A percentile compares a stretch with the other conserved stretches of the same genome.
Conservation (phyloP, 1,140 invertebrate species). For the roundworm (Caenorhabditis elegans) region WBcel235 BX284605.5:12703001-12703500, state of each 20-base stretch:
- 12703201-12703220: no score
- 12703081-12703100: no score
- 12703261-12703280: background rate
- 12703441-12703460: background rate
- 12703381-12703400: background rate
- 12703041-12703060: no score
- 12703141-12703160: no score
- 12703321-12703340: background rate
- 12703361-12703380: constrained; percentile 2
- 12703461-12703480: constrained; percentile 13
- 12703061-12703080: no score
- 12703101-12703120: no score
- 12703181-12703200: no score
- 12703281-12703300: background rate
- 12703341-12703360: background rate
- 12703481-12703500: background rate
- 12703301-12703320: constrained; percentile 18
- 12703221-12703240: background rate
- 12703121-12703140: no score
- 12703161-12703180: no score
- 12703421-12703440: background rate
- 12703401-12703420: background rate
- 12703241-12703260: background rate
- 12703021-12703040: no score
- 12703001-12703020: no score